These are phyloP conservation scores for Lethrus apterus DNA, from an alignment of 1,140 invertebrate species.

Conservation along the genomic window DNA sequence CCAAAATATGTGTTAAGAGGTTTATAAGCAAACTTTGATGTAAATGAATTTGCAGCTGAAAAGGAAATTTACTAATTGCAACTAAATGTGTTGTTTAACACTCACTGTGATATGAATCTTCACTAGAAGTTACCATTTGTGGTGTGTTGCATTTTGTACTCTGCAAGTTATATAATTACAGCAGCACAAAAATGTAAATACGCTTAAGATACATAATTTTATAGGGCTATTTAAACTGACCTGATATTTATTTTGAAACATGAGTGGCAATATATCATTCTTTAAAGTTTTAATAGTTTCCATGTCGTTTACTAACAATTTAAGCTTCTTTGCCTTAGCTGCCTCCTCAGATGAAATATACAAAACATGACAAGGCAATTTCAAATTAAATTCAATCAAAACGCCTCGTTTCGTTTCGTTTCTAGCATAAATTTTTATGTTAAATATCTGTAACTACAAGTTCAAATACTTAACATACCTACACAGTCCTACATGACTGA, in stretches of 20 bases:
- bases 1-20: too few species aligned
- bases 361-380: neutral
- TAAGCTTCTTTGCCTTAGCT: constrained; percentile 3
- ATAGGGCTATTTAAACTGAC: too few species aligned
- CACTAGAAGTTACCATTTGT: too few species aligned
- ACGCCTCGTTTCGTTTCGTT: neutral
- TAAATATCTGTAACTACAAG: neutral
- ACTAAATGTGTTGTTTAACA: too few species aligned
- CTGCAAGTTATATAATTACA: too few species aligned
- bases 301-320: neutral
- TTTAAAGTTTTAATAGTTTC: neutral
- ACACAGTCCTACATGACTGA: neutral
- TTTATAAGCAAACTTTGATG: too few species aligned
- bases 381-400: constrained; percentile 1
- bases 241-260: constrained; percentile 5
- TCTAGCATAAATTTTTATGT: neutral
- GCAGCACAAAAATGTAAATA: constrained; percentile 2
- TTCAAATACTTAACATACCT: neutral
- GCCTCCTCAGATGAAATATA: neutral
- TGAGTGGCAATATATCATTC: neutral
- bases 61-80: too few species aligned
- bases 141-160: too few species aligned
- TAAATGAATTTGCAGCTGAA: too few species aligned
- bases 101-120: too few species aligned
- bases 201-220: too few species aligned